Conservation (phyloP, 2,888 invertebrate species). For the Cheilosia urbana region DNA sequence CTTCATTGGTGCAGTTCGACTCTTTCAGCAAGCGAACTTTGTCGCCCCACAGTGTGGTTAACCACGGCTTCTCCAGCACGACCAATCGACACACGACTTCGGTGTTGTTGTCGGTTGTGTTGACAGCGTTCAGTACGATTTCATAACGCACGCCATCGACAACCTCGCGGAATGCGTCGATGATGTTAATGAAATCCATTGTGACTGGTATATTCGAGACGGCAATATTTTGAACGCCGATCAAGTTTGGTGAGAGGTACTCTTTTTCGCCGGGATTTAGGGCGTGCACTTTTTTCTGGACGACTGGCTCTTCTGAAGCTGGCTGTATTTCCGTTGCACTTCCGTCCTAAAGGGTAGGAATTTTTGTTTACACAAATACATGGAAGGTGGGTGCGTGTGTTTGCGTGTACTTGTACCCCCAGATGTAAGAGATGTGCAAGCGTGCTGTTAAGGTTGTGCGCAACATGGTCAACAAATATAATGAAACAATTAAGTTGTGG, state of each 20-base stretch:
- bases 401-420: not conserved
- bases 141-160: conserved; percentile 82
- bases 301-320: conserved; percentile 79
- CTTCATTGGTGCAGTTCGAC: conserved; percentile 87
- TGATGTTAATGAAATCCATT: conserved; percentile 82
- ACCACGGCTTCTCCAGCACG: conserved; percentile 88
- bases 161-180: conserved; percentile 83
- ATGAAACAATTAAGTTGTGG: conserved; percentile 1
- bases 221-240: conserved; percentile 82
- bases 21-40: conserved; percentile 86
- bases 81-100: conserved; percentile 86
- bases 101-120: conserved; percentile 80
- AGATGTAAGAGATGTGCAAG: conserved; percentile 12
- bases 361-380: conserved; percentile 51
- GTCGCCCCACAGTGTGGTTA: conserved; percentile 85
- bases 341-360: conserved; percentile 61
- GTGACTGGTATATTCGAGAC: conserved; percentile 81
- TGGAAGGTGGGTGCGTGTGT: conserved; percentile 1
- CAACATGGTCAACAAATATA: conserved; percentile 9
- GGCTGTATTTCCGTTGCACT: conserved; percentile 64
- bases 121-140: conserved; percentile 80
- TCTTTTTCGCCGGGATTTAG: conserved; percentile 83
- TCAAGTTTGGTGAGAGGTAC: conserved; percentile 82
- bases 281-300: conserved; percentile 77
- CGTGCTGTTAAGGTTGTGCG: conserved; percentile 29